Evolutionary conservation across 2,888 invertebrate genomes (phyloP), one percentile per base, ranked within the genome.

Genomic region (Apodemia duryi): DNA sequence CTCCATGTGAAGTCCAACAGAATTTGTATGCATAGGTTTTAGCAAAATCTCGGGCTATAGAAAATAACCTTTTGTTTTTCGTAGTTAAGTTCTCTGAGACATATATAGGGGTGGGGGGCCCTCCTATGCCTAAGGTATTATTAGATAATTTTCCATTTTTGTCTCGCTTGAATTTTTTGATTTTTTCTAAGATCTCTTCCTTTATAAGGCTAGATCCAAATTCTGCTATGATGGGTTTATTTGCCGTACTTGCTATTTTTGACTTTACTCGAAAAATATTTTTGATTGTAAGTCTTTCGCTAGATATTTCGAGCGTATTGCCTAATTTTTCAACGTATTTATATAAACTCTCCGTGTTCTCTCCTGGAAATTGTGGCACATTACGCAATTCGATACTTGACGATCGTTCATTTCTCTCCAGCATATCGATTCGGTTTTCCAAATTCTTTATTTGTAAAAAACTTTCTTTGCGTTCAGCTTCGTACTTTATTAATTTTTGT

Each of bases 41-140:
- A 1, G 66, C 63, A 51, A 60, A 61, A 13, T 63, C 61, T 6
- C 66, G 43, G 13, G 66, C 41, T 52, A 63, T 21, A 28, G 57
- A 60, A 57, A 63, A 63, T 5, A 63, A 41, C 28, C 60, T 46
- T 35, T 66, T 66, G 32, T 29, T 57, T 41, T 60, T 62, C n/a
- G 65, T 28, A 6, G 61, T 63, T n/a, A 66, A 46, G n/a, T 63
- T 63, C 51, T 66, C 66, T 61, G 63, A 66, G 46, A 66, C 5
- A n/a, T 6, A 49, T 49, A 49, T 49, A 6, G n/a, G 49, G 0
- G 49, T n/a, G 49, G 49, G n/a, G n/a, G 49, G 49, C 6, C 49
- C 49, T n/a, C 6, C 49, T 5, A 49, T 49, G n/a, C 46, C 46
- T 49, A 49, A 49, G 46, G 46, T n/a, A 49, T 49, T 49, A 49